Evolutionary conservation across 2,888 invertebrate genomes (phyloP).

Genomic region (Mesopsocus fuscifrons): DNA sequence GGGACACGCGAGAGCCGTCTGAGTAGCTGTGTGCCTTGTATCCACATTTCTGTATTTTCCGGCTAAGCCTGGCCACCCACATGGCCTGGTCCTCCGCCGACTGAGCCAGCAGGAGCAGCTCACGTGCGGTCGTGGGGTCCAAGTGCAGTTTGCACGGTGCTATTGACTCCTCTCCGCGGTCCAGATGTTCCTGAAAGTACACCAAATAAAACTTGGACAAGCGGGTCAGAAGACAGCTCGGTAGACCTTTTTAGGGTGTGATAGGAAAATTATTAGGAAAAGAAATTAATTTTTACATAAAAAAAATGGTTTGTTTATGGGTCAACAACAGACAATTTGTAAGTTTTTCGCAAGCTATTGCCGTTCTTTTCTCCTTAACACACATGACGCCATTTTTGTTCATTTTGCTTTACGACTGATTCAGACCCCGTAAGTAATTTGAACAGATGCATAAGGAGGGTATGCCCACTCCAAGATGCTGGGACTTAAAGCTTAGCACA

Average conservation of each 20-base stretch:
- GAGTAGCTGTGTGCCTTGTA: constrained; percentile 59
- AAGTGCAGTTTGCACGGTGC: constrained; percentile 93
- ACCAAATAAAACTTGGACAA: constrained; percentile 12
- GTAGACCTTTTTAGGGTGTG: not conserved
- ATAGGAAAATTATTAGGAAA: too few relatives aligned
- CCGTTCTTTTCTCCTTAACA: too few relatives aligned
- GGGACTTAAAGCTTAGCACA: too few relatives aligned
- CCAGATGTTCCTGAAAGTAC: constrained; percentile 61
- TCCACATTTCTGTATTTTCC: constrained; percentile 83
- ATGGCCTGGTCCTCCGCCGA: constrained; percentile 73
- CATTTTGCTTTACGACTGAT: too few relatives aligned
- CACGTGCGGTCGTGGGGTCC: constrained; percentile 84
- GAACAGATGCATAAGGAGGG: too few relatives aligned
- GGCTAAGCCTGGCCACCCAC: constrained; percentile 82
- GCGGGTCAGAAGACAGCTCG: not conserved
- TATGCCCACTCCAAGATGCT: too few relatives aligned
- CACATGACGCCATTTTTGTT: too few relatives aligned
- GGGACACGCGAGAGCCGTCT: constrained; percentile 51
- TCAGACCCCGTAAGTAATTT: too few relatives aligned
- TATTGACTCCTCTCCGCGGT: constrained; percentile 57
- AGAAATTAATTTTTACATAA: too few relatives aligned
- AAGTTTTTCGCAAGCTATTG: too few relatives aligned
- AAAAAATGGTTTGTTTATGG: too few relatives aligned
- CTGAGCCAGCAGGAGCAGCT: constrained; percentile 75
- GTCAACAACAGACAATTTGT: too few relatives aligned